These are phyloP conservation scores for Drosophila fuyamai DNA, from an alignment of 1,140 invertebrate species.

Conservation along the genomic window DNA sequence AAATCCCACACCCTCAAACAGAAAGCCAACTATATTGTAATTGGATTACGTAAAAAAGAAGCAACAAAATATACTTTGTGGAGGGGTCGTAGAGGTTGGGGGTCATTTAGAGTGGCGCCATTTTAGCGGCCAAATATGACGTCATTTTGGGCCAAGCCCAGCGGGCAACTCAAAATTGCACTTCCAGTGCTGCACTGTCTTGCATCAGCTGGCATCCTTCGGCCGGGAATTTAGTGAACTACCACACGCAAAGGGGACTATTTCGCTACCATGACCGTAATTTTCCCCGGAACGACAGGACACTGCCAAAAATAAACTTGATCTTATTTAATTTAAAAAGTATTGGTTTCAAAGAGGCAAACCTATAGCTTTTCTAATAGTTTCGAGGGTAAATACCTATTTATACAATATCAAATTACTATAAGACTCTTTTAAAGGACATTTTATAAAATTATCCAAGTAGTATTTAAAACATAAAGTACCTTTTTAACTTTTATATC, in stretches of 20 bases:
- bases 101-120: conserved; percentile 25
- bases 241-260: conserved; percentile 10
- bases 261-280: neutral
- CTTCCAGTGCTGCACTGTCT: conserved; percentile 38
- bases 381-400: too few species aligned
- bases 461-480: too few species aligned
- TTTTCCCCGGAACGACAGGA: neutral
- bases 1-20: neutral
- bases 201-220: conserved; percentile 34
- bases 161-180: conserved; percentile 48
- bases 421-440: too few species aligned
- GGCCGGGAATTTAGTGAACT: conserved; percentile 1
- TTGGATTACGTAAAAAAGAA: conserved; percentile 69
- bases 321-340: too few species aligned
- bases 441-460: too few species aligned
- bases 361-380: neutral
- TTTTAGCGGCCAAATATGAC: conserved; percentile 40
- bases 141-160: conserved; percentile 29
- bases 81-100: conserved; percentile 7
- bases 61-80: conserved; percentile 15
- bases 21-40: conserved; percentile 45
- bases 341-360: too few species aligned
- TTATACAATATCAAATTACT: too few species aligned
- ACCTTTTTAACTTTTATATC: too few species aligned
- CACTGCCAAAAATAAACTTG: conserved; percentile 3